These are phyloP conservation scores for Equus quagga DNA, from an alignment of 2,113 vertebrate species.

Conservation along the genomic window DNA sequence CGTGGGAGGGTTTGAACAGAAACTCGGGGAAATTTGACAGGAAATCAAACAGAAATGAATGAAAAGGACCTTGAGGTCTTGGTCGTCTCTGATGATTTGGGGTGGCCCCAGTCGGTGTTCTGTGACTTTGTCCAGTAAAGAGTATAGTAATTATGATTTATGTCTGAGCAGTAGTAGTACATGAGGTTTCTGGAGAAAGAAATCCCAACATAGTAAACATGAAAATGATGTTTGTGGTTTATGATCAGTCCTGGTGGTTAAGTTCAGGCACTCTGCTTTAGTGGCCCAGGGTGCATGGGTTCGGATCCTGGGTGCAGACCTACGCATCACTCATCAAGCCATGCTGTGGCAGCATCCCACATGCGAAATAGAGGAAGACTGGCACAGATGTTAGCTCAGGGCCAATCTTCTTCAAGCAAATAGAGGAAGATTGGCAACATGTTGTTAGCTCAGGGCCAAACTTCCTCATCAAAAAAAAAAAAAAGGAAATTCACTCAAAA, in stretches of 20 bases:
- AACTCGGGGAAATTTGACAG: not conserved
- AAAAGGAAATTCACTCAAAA: not conserved
- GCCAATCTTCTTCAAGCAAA: too few relatives aligned
- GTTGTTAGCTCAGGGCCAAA: too few relatives aligned
- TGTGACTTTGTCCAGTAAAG: not conserved
- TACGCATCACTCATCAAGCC: too few relatives aligned
- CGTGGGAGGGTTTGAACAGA: rapidly evolving
- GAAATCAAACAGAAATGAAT: not conserved
- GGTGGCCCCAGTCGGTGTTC: rapidly evolving
- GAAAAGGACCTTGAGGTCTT: rapidly evolving
- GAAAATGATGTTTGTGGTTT: not conserved
- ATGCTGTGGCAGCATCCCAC: too few relatives aligned
- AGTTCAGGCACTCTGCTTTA: too few relatives aligned
- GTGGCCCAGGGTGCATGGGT: too few relatives aligned
- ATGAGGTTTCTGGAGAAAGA: not conserved
- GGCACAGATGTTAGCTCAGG: too few relatives aligned
- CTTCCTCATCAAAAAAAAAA: too few relatives aligned
- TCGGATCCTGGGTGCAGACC: too few relatives aligned
- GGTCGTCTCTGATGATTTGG: rapidly evolving
- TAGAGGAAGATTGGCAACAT: too few relatives aligned
- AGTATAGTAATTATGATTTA: not conserved
- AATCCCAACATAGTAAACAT: not conserved
- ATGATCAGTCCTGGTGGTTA: not conserved
- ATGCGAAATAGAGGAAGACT: too few relatives aligned
- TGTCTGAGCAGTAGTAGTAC: not conserved